phyloP scores from a whole-genome alignment of 1,140 invertebrate genomes.

The Aphelenchoides avenae region DNA sequence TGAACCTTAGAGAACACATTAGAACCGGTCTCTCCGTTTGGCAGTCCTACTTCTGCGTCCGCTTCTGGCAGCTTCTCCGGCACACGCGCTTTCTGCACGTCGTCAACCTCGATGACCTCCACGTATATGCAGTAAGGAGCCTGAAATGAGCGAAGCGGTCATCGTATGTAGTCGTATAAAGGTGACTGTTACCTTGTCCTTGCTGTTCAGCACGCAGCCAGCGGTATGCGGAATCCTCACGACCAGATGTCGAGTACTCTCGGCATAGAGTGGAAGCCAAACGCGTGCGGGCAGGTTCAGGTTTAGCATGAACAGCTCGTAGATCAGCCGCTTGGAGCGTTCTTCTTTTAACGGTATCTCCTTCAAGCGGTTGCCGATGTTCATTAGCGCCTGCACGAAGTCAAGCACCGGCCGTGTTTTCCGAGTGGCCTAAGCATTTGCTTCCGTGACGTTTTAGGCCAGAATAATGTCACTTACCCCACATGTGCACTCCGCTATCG shows the following conservation, averaged over 20 bases:
- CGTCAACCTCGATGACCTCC: slow-evolving; percentile 86
- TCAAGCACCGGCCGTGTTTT: slow-evolving; percentile 77
- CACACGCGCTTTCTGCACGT: slow-evolving; percentile 73
- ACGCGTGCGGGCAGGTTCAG: slow-evolving; percentile 92
- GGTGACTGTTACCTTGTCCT: slow-evolving; percentile 76
- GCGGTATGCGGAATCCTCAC: slow-evolving; percentile 86
- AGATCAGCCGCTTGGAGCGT: slow-evolving; percentile 80
- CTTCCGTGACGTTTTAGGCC: too few relatives aligned
- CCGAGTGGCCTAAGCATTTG: too few relatives aligned
- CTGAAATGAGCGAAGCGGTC: slow-evolving; percentile 54
- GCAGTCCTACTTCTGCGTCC: slow-evolving; percentile 16
- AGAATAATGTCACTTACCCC: too few relatives aligned
- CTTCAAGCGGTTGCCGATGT: slow-evolving; percentile 82
- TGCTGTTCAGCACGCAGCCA: slow-evolving; percentile 94
- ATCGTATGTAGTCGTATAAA: slow-evolving; percentile 9
- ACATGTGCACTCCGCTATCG: too few relatives aligned
- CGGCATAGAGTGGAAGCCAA: slow-evolving; percentile 79
- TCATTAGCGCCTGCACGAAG: slow-evolving; percentile 76
- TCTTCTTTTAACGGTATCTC: slow-evolving; percentile 86
- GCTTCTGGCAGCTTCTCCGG: slow-evolving; percentile 66
- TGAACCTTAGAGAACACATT: too few relatives aligned
- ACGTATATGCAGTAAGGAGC: slow-evolving; percentile 96
- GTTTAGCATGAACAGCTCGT: slow-evolving; percentile 85
- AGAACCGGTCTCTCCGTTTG: too few relatives aligned
- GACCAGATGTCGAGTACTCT: slow-evolving; percentile 70